Percentiles rank a stretch among this genome's conserved stretches.
Conservation (phyloP, 2,113 vertebrate species). For the Danio rerio region GRCz12tu NC_133191.1:17424501-17425000, state of each 20-base stretch:
- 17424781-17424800: not conserved
- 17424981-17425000: no score
- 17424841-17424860: not conserved
- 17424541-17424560: no score
- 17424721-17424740: not conserved
- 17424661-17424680: not conserved
- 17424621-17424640: no score
- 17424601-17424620: no score
- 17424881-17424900: not conserved
- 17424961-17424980: not conserved
- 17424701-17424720: not conserved
- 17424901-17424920: not conserved
- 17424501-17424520: no score
- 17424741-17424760: slow-evolving; percentile 9
- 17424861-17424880: not conserved
- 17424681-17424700: not conserved
- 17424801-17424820: not conserved
- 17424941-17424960: slow-evolving; percentile 21
- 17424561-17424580: no score
- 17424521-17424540: no score
- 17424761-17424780: not conserved
- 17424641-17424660: not conserved
- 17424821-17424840: not conserved
- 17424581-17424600: no score
- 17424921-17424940: slow-evolving; percentile 49